These are phyloP conservation scores for Drosophila peninsularis DNA, from an alignment of 2,888 invertebrate genomes.

Conservation along the genomic window DNA sequence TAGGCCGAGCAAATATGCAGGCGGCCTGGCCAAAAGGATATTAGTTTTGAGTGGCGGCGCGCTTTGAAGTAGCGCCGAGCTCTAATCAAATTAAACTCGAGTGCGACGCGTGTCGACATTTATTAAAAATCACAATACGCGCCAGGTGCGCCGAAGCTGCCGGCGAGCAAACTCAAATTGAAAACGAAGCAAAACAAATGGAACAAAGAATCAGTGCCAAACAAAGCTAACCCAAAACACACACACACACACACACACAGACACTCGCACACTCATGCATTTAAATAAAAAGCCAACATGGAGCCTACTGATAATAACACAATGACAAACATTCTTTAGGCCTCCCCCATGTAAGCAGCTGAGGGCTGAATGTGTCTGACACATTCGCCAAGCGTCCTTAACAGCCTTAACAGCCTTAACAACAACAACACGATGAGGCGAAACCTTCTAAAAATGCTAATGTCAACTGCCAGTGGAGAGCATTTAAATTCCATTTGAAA, in stretches of 20 bases:
- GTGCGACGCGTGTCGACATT: constrained; percentile 55
- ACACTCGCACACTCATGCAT: constrained; percentile 4
- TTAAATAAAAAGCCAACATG: constrained; percentile 32
- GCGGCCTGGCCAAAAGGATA: constrained; percentile 36
- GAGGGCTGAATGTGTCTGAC: constrained; percentile 61
- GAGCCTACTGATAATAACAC: constrained; percentile 59
- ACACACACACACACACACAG: constrained; percentile 2
- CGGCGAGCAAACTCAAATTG: constrained; percentile 40
- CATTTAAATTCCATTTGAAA: constrained; percentile 75
- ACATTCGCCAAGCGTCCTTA: constrained; percentile 52
- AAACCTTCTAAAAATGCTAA: constrained; percentile 60
- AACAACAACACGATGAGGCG: constrained; percentile 1
- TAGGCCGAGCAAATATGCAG: constrained; percentile 46
- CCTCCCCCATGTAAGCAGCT: constrained; percentile 19
- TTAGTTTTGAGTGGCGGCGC: constrained; percentile 9
- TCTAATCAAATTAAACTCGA: constrained; percentile 73
- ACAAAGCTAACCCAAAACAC: constrained; percentile 23
- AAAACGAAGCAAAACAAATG: constrained; percentile 19
- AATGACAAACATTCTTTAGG: constrained; percentile 61
- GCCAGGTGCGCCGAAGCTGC: constrained; percentile 36
- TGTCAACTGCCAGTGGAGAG: constrained; percentile 72
- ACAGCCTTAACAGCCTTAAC: constrained; percentile 18
- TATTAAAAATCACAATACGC: constrained; percentile 77
- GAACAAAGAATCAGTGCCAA: constrained; percentile 12
- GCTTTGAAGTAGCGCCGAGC: constrained; percentile 41